Conservation (phyloP, 2,888 invertebrate genomes). For the Stenodema calcarata region DNA sequence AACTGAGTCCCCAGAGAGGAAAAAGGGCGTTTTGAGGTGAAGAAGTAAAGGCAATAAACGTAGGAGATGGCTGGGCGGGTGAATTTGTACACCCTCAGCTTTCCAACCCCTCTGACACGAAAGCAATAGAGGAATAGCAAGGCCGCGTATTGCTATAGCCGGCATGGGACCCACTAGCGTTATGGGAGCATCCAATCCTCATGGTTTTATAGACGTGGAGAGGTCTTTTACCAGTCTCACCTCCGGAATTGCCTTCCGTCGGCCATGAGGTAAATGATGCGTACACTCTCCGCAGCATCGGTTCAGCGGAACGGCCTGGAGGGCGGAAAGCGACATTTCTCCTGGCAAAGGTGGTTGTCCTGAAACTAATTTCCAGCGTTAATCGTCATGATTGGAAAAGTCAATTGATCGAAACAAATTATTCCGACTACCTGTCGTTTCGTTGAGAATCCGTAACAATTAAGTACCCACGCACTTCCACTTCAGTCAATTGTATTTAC, state of each 20-base stretch:
- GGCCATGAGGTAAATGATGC: slow-evolving; percentile 17
- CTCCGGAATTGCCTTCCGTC: neutral
- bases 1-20: neutral
- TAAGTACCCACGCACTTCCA: too few species aligned
- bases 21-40: slow-evolving; percentile 9
- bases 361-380: too few species aligned
- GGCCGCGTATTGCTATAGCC: neutral
- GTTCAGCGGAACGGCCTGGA: neutral
- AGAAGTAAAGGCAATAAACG: slow-evolving; percentile 11
- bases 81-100: neutral
- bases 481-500: too few species aligned
- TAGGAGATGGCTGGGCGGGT: neutral
- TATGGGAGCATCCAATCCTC: slow-evolving; percentile 29
- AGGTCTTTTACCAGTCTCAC: neutral
- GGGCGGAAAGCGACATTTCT: too few species aligned
- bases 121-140: neutral
- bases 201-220: slow-evolving; percentile 21
- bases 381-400: too few species aligned
- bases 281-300: slow-evolving; percentile 3
- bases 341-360: too few species aligned
- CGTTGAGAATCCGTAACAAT: neutral
- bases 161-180: slow-evolving; percentile 23
- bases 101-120: neutral
- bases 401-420: too few species aligned
- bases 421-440: too few species aligned